Evolutionary conservation across 2,797 vertebrate genomes (phyloP).

Genomic region (Xenops minutus): DNA sequence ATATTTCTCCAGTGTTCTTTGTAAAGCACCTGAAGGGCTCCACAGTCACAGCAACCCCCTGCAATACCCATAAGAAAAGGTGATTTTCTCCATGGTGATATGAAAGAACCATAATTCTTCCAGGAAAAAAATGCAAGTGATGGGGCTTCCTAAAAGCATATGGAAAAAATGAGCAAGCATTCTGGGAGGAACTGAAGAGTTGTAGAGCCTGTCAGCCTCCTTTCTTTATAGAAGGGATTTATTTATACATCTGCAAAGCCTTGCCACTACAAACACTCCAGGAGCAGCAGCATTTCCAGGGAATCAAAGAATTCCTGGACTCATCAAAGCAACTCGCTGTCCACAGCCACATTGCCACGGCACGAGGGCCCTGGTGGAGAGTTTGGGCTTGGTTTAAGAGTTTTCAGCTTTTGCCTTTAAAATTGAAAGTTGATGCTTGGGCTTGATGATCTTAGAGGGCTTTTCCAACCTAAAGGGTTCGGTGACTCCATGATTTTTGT

Average conservation of each 20-base stretch:
- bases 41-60: not conserved
- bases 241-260: not conserved
- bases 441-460: not conserved
- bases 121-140: not conserved
- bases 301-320: not conserved
- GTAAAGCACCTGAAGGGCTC: not conserved
- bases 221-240: not conserved
- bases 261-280: not conserved
- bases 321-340: not conserved
- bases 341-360: not conserved
- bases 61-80: not conserved
- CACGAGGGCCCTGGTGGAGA: not conserved
- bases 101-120: not conserved
- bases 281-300: not conserved
- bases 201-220: not conserved
- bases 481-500: not conserved
- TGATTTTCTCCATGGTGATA: not conserved
- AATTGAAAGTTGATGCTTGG: not conserved
- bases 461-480: not conserved
- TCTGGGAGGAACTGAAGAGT: not conserved
- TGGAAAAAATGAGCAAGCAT: not conserved
- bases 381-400: not conserved
- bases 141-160: fast-evolving
- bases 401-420: not conserved
- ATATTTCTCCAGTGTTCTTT: not conserved